A percentile compares a stretch with the other conserved stretches of the same genome.
Conservation (phyloP, 2,113 vertebrate species). For the Silurus glanis region DNA sequence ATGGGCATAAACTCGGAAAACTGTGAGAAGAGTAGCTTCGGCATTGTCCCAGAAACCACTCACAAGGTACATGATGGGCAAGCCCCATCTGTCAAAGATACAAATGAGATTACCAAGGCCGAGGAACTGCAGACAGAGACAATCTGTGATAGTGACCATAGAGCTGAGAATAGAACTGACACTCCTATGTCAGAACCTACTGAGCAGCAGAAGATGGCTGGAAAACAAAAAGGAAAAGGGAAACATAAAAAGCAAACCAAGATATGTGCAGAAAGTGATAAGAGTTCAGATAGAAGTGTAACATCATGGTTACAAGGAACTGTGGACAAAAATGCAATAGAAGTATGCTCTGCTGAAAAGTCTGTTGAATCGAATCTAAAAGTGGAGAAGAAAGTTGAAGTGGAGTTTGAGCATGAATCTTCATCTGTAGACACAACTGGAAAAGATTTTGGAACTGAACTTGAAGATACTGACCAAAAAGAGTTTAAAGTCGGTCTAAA, state of each 20-base stretch:
- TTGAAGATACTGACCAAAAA: neutral
- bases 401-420: neutral
- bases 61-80: neutral
- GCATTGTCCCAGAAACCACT: neutral
- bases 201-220: neutral
- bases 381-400: neutral
- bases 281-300: neutral
- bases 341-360: neutral
- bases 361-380: neutral
- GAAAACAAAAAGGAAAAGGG: slow-evolving; percentile 33
- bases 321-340: neutral
- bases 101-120: neutral
- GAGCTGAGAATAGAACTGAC: neutral
- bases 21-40: neutral
- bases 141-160: slow-evolving; percentile 5
- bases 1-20: neutral
- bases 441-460: neutral
- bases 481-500: neutral
- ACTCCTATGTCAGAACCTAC: neutral
- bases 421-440: neutral
- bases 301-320: neutral
- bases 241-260: slow-evolving; percentile 41
- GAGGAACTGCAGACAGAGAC: neutral
- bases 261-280: neutral
- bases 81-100: neutral